Base-by-base conservation (phyloP, 2,113 vertebrate genomes). In the Lamprotornis superbus region DNA sequence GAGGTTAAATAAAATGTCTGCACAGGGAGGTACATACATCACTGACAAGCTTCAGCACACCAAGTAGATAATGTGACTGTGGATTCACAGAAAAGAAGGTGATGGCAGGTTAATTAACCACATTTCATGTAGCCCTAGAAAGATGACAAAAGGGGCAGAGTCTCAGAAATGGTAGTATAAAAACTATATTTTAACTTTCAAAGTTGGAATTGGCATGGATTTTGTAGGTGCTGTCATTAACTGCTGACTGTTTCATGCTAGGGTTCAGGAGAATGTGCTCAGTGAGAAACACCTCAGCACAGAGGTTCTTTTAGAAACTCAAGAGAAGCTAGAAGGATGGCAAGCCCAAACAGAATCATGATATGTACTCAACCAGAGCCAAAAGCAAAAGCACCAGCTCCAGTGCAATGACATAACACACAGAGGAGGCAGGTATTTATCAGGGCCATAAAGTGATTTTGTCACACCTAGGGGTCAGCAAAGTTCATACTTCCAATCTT, bases 101-200 rank as follows among this genome's bases (percentile, higher is more conserved):
- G 94, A 95, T 90, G 89, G 94, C 87, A 96, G 93, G 96, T 94
- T 97, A 96, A 97, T 94, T 91, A 96, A 86, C 84, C 50, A 83
- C 63, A 52, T 80, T 90, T 94, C 90, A 70, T n/a, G 42, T 65
- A 83, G 46, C 65, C 76, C 67, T 57, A 76, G 91, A 89, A 89
- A 80, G 77, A 91, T 95, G 84, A 93, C 74, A 55, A 77, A 91
- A 89, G 61, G 57, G 88, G 49, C 55, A 95, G 40, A 83, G 67
- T 73, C 24, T 83, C 70, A 94, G 74, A 74, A 90, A 86, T 30
- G 9, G 55, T 11, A 85, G 61, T 20, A 57, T 83, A 87, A 94
- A 52, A 47, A 1, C 44, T 83, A 1, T 50, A 79, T 91, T 94
- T 94, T 85, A 76, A 90, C 21, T 76, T 80, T 70, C 30, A 31